phyloP scores from a whole-genome alignment of 2,888 invertebrate genomes.

The Tenthredo amoena region DNA sequence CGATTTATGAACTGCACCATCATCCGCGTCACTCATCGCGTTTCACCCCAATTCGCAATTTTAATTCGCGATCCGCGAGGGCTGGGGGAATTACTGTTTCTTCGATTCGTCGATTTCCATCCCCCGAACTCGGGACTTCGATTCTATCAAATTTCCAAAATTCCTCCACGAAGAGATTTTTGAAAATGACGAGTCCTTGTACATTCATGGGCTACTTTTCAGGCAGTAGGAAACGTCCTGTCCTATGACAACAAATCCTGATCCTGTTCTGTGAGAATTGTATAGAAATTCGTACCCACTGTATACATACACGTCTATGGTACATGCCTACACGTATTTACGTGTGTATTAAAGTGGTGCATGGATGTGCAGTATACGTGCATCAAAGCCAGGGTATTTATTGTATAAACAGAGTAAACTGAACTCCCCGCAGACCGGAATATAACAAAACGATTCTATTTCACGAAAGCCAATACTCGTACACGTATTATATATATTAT shows the following conservation, averaged over 20 bases:
- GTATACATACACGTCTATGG: background rate
- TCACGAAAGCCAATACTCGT: conserved; percentile 3
- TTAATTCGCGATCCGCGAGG: background rate
- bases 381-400: conserved; percentile 28
- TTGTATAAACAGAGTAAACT: conserved; percentile 1
- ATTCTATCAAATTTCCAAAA: too few relatives aligned
- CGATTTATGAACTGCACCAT: background rate
- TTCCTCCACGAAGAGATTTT: too few relatives aligned
- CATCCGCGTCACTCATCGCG: background rate
- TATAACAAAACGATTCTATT: conserved; percentile 26
- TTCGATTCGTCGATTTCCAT: too few relatives aligned
- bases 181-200: too few relatives aligned
- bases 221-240: background rate
- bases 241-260: conserved; percentile 39
- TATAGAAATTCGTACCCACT: background rate
- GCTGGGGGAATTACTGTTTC: background rate
- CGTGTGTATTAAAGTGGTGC: background rate
- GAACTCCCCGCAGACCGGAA: background rate
- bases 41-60: background rate
- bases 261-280: conserved; percentile 17
- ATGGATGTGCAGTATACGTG: conserved; percentile 50
- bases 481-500: background rate
- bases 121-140: too few relatives aligned
- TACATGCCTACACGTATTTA: background rate
- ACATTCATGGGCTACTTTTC: background rate